These are phyloP conservation scores for Corvus moneduloides DNA, from an alignment of 2,113 vertebrate genomes.

Conservation along the genomic window DNA sequence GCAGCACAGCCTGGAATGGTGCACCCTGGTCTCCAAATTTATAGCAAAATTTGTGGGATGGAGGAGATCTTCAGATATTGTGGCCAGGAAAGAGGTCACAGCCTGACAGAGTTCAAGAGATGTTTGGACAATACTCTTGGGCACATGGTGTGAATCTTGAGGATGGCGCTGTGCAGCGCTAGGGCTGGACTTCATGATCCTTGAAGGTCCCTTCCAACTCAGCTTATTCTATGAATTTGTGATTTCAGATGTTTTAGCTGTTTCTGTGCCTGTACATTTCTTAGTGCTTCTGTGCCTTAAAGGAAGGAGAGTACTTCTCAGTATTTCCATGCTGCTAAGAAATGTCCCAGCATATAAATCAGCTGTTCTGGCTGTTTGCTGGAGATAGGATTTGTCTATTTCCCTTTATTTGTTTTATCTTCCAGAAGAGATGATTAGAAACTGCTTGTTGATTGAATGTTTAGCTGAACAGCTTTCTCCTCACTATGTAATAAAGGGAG, in stretches of 20 bases:
- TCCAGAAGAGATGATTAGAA: not conserved
- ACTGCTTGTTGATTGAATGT: not conserved
- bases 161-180: not conserved
- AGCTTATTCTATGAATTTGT: not conserved
- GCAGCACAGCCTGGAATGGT: not conserved
- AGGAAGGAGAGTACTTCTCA: not conserved
- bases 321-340: not conserved
- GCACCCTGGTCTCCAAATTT: not conserved
- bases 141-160: not conserved
- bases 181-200: accelerated
- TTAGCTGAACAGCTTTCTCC: slow-evolving; percentile 15
- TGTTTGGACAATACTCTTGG: accelerated
- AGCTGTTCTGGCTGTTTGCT: not conserved
- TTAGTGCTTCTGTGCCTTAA: not conserved
- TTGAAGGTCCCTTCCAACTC: not conserved
- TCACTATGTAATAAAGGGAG: not conserved
- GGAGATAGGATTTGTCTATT: slow-evolving; percentile 5
- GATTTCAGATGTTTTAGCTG: not conserved
- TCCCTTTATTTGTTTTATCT: slow-evolving; percentile 44
- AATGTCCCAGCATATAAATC: not conserved
- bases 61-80: not conserved
- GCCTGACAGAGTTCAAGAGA: not conserved
- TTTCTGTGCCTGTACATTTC: not conserved
- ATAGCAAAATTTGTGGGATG: not conserved
- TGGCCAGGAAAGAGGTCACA: not conserved